Percentiles rank a stretch among this genome's conserved stretches.
phyloP scores from a whole-genome alignment of 2,113 vertebrate genomes.

The Pachycephala philippinensis region DNA sequence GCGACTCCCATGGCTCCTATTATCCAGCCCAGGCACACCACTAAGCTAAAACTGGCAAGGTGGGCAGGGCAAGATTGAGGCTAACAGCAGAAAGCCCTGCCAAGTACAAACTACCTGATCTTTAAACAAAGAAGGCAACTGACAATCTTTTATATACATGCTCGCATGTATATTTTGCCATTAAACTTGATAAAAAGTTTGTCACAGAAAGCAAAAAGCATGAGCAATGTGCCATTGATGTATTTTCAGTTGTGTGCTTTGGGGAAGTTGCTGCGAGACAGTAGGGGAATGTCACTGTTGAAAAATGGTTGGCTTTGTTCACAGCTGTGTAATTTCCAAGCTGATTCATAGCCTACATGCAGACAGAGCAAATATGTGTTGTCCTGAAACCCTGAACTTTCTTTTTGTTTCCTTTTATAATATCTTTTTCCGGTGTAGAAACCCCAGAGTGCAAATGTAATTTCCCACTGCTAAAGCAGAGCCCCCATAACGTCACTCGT shows the following conservation, averaged over 20 bases:
- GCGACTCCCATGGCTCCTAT: not conserved
- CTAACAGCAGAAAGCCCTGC: not conserved
- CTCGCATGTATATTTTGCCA: not conserved
- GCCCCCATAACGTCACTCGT: constrained; percentile 42
- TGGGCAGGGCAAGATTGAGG: not conserved
- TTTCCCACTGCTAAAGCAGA: constrained; percentile 57
- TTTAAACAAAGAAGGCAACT: not conserved
- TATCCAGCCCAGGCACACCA: not conserved
- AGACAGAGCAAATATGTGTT: constrained; percentile 42
- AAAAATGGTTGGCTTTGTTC: constrained; percentile 42
- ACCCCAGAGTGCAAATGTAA: constrained; percentile 56
- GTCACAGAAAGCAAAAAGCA: not conserved
- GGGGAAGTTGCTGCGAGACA: constrained; percentile 15
- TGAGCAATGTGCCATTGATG: not conserved
- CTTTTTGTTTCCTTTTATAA: constrained; percentile 44
- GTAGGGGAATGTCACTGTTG: not conserved
- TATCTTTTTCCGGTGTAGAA: constrained; percentile 7
- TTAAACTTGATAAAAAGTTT: not conserved
- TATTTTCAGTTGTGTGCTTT: not conserved
- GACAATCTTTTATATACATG: not conserved
- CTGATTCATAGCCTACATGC: constrained; percentile 38
- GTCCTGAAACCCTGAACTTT: constrained; percentile 43
- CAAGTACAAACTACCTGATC: not conserved
- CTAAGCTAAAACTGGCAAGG: not conserved
- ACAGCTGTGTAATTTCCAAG: constrained; percentile 49